Evolutionary conservation across 2,113 vertebrate genomes (phyloP).

Genomic region (Mugil cephalus): DNA sequence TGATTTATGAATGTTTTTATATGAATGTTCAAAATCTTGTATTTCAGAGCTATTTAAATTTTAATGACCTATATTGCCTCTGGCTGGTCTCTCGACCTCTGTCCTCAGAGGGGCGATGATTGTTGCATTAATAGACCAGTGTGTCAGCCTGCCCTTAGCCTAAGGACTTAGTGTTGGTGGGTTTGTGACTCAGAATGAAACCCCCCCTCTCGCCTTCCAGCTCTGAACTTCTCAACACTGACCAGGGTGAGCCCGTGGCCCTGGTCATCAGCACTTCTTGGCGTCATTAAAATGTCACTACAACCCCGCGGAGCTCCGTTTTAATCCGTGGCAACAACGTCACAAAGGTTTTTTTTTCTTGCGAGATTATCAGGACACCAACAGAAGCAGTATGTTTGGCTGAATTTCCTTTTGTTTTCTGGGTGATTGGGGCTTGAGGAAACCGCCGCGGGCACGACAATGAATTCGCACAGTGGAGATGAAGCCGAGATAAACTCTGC

Average conservation of each 20-base stretch:
- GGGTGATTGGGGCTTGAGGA: constrained; percentile 50
- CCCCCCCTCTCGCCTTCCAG: constrained; percentile 31
- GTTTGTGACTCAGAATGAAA: constrained; percentile 64
- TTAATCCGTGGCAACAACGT: constrained; percentile 48
- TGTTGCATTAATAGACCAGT: constrained; percentile 70
- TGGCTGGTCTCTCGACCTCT: constrained; percentile 50
- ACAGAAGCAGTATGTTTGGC: constrained; percentile 25
- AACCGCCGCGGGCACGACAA: constrained; percentile 15
- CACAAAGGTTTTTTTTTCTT: constrained; percentile 55
- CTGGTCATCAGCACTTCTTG: constrained; percentile 40
- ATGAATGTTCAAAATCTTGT: constrained; percentile 1
- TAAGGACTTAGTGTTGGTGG: constrained; percentile 54
- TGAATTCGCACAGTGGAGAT: constrained; percentile 46
- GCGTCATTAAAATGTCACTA: constrained; percentile 45
- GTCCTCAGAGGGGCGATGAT: constrained; percentile 43
- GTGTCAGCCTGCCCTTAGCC: constrained; percentile 60
- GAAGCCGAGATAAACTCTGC: constrained; percentile 57
- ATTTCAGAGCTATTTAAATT: constrained; percentile 49
- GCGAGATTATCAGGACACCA: constrained; percentile 53
- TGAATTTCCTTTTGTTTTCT: constrained; percentile 48
- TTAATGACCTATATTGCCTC: constrained; percentile 49
- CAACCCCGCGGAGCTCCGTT: constrained; percentile 31
- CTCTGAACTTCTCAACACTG: constrained; percentile 56
- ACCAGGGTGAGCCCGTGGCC: constrained; percentile 64
- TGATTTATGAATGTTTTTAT: not conserved